Evolutionary conservation across 2,797 vertebrate species (phyloP).

Genomic region (Mormyrus proboscirostris): DNA sequence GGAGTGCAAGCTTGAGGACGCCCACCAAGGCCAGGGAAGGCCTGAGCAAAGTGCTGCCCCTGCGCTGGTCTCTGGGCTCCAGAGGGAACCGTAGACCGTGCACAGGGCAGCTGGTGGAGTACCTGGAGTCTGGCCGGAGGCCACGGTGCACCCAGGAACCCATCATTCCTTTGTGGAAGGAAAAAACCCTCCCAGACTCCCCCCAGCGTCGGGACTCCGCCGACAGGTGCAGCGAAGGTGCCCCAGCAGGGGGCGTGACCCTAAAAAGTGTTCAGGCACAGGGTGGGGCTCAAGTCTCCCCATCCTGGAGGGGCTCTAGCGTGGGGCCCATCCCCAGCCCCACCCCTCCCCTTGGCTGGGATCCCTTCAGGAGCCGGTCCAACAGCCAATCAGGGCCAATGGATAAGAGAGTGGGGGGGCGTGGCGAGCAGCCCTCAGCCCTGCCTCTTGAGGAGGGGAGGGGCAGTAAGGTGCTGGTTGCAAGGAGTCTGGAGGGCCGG

Average conservation of each 20-base stretch:
- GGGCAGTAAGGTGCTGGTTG: conserved; percentile 44
- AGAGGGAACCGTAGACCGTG: conserved; percentile 59
- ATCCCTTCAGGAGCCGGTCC: conserved; percentile 50
- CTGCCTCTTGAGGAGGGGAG: conserved; percentile 36
- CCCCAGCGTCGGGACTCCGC: conserved; percentile 42
- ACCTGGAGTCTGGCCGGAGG: conserved; percentile 78
- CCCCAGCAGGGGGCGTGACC: conserved; percentile 52
- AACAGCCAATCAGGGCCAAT: conserved; percentile 34
- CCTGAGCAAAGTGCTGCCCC: conserved; percentile 62
- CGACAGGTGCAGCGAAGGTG: conserved; percentile 41
- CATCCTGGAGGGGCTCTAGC: conserved; percentile 40
- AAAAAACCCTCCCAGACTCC: conserved; percentile 43
- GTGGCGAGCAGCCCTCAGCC: conserved; percentile 40
- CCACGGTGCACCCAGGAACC: conserved; percentile 78
- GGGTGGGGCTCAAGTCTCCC: conserved; percentile 46
- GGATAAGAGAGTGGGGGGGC: conserved; percentile 30
- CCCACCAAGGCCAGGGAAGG: conserved; percentile 57
- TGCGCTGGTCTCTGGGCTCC: conserved; percentile 73
- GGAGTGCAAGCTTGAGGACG: conserved; percentile 73
- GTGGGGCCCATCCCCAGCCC: conserved; percentile 33
- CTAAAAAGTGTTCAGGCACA: conserved; percentile 50
- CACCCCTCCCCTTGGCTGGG: conserved; percentile 53
- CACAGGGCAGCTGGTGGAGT: conserved; percentile 73
- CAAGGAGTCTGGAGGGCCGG: conserved; percentile 55
- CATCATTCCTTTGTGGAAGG: conserved; percentile 62